Evolutionary conservation across 2,113 vertebrate genomes (phyloP), one percentile per base, ranked within the genome.

Genomic region (Gavialis gangeticus): DNA sequence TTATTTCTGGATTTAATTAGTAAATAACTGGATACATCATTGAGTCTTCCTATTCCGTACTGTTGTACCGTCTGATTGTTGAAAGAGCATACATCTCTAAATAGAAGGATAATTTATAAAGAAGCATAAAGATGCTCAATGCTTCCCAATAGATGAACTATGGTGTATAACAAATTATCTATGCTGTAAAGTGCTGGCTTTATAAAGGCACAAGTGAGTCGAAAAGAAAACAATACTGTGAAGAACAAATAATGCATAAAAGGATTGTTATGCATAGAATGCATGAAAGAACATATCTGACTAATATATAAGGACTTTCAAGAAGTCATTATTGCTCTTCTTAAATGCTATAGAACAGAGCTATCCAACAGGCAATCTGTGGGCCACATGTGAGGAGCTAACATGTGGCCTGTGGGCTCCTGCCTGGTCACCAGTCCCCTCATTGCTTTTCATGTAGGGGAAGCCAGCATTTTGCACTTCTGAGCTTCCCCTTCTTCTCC

Each of bases 271-370:
- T 37, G 22, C 10, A 24, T 25, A 54, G 34, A 71, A 37, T 14
- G 5, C 18, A 22, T 37, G 19, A 37, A 25, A 22, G 17, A 57
- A 17, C 1, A 5, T 3, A 2, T 55, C 10, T 71, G 30, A 71
- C 21, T 71, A 0, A 0, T 6, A 3, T 3, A 2, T 12, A 21
- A 75, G 28, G 6, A 27, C 19, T 56, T 69, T 81, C 4, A 4
- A 0, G 0, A 11, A 58, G 24, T 0, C 25, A 16, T 13, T 10
- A 77, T 0, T 0, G 1, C 24, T 62, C 46, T 46, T 46, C 46
- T 7, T 46, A 46, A 46, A 46, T 46, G 46, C 46, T 46, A 46
- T 9, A 46, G 46, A 46, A 46, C 46, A 46, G 46, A 9, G 46
- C 46, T 46, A 46, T 46, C 46, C 46, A 46, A 46, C 46, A 46